Conservation (phyloP, 2,113 vertebrate genomes). For the Numida meleagris region DNA sequence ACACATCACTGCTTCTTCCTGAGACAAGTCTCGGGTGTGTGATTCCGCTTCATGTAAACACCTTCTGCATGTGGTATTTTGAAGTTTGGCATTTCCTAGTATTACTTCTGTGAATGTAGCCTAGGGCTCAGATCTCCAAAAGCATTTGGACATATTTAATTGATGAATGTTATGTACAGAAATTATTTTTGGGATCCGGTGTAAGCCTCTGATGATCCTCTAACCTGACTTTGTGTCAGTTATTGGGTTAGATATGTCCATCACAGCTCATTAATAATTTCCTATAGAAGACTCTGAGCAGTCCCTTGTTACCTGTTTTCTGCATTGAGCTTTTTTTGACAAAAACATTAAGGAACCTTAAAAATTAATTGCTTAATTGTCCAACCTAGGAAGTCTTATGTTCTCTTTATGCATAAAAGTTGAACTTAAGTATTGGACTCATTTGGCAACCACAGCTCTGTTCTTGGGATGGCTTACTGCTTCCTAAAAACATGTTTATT, state of each 20-base stretch:
- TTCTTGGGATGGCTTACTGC: background rate
- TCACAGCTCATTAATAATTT: fast-evolving
- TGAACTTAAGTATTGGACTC: background rate
- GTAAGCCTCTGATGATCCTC: background rate
- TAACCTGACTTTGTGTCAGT: background rate
- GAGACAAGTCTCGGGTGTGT: background rate
- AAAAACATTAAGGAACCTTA: background rate
- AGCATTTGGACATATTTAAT: background rate
- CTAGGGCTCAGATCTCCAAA: background rate
- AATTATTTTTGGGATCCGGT: background rate
- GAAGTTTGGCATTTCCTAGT: background rate
- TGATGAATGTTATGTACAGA: background rate
- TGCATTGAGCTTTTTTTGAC: background rate
- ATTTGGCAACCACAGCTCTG: background rate
- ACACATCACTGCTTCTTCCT: background rate
- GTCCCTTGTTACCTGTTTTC: background rate
- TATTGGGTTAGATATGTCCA: background rate
- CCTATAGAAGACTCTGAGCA: background rate
- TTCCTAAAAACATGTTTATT: background rate
- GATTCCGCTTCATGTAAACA: fast-evolving
- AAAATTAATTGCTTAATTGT: background rate
- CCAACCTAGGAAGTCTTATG: background rate
- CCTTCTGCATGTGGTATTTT: background rate
- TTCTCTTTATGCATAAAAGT: background rate
- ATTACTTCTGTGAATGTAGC: background rate